Percentiles rank a stretch among this genome's conserved stretches.
These are phyloP conservation scores for Euzophera pinguis DNA, from an alignment of 2,888 invertebrate species.

Conservation along the genomic window DNA sequence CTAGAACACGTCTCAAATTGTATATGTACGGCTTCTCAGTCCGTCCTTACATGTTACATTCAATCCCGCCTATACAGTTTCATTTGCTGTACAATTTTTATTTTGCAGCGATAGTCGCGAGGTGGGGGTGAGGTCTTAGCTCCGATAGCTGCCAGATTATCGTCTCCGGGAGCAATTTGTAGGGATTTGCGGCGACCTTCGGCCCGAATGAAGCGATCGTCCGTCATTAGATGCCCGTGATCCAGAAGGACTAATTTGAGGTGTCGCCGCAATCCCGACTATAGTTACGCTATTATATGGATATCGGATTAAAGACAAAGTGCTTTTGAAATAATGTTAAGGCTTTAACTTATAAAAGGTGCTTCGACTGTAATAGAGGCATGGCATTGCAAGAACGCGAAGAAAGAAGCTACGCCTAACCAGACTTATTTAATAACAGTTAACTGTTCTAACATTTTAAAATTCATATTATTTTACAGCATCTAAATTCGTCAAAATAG, in stretches of 20 bases:
- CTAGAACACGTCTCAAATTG: too few relatives aligned
- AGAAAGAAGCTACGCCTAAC: too few relatives aligned
- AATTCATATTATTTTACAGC: too few relatives aligned
- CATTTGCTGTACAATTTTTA: neutral
- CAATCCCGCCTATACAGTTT: too few relatives aligned
- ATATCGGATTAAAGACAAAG: slow-evolving; percentile 3
- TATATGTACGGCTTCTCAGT: too few relatives aligned
- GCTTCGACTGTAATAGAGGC: neutral
- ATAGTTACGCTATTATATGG: neutral
- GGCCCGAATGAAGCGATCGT: slow-evolving; percentile 46
- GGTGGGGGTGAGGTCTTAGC: slow-evolving; percentile 16
- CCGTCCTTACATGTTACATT: too few relatives aligned
- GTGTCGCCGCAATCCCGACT: slow-evolving; percentile 17
- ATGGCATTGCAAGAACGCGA: too few relatives aligned
- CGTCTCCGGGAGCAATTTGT: slow-evolving; percentile 65
- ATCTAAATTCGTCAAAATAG: too few relatives aligned
- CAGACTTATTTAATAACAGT: too few relatives aligned
- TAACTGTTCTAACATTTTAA: too few relatives aligned
- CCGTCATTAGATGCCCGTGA: slow-evolving; percentile 41
- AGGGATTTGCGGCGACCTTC: slow-evolving; percentile 62
- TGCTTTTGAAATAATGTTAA: neutral
- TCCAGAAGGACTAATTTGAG: slow-evolving; percentile 32
- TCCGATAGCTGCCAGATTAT: slow-evolving; percentile 61
- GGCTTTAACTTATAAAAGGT: too few relatives aligned
- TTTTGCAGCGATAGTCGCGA: slow-evolving; percentile 21